Base-by-base conservation (phyloP, 2,888 invertebrate genomes). In the Macroteleia sp. region DNA sequence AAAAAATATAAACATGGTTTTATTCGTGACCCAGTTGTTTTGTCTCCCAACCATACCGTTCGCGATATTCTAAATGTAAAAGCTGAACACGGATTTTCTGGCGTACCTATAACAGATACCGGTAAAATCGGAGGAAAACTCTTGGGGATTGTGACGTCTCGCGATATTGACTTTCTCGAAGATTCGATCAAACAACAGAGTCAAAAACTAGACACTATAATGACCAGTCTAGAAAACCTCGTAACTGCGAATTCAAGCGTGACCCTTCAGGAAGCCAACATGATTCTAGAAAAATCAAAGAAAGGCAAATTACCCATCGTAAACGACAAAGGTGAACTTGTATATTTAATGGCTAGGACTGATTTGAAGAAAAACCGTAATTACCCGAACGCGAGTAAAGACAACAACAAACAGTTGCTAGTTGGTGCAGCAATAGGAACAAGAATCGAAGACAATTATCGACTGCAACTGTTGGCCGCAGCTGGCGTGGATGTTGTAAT, bases 1-100 rank as follows among this genome's bases (percentile, higher is more conserved):
- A 99, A 99, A 92, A 98, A 99, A 92, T 99, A 99, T 92, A 99
- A 99, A 91, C 99, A 99, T 91, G 99, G 99, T 5, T 99, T 99
- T 89, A 99, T 99, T 86, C 94, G 97, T 78, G 97, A 99, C 91
- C 99, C 99, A 0, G 95, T 98, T 9, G 98, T 99, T 52, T 94
- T 99, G 92, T 96, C 96, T 14, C 97, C 98, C 0, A 92, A 94
- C 9, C 94, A 98, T 88, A 97, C 96, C 1, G 97, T 95, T 28
- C 94, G 94, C 44, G 98, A 99, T 92, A 97, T 99, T 1, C 92
- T 97, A 59, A 25, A 41, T 6, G 96, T 99, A 0, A 99, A 99
- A 90, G 95, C 95, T 84, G 94, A 94, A 77, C 96, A 97, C 6
- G 48, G 48, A 1, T 48, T 99, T 90, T 97, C 97, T 81, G 99